Conservation (phyloP, 2,888 invertebrate genomes). For the Gastracanthus pulcherrimus region DNA sequence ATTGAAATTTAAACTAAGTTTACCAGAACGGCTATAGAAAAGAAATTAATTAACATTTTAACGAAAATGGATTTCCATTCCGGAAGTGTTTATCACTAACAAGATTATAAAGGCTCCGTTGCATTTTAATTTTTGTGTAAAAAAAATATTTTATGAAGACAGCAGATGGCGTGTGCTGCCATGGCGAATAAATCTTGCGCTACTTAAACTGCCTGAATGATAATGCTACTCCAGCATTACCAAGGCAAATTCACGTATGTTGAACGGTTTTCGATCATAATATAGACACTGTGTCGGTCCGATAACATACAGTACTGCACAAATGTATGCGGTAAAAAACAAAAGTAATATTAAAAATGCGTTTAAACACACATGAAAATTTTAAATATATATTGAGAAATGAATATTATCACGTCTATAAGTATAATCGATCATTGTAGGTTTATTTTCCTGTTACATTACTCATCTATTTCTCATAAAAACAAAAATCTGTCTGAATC, state of each 20-base stretch:
- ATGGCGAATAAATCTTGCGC: neutral
- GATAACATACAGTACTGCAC: too few relatives aligned
- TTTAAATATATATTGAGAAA: too few relatives aligned
- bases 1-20: neutral
- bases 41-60: neutral
- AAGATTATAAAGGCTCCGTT: neutral
- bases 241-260: constrained; percentile 9
- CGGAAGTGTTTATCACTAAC: neutral
- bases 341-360: too few relatives aligned
- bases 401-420: too few relatives aligned
- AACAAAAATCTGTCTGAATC: too few relatives aligned
- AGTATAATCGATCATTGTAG: too few relatives aligned
- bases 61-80: neutral
- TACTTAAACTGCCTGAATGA: constrained; percentile 2
- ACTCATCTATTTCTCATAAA: too few relatives aligned
- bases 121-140: neutral
- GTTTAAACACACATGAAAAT: too few relatives aligned
- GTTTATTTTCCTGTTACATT: too few relatives aligned
- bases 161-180: too few relatives aligned
- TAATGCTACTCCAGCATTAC: neutral
- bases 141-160: neutral
- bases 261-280: neutral
- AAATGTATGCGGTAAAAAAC: too few relatives aligned
- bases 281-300: too few relatives aligned
- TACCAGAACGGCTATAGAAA: neutral